Percentiles rank a stretch among this genome's conserved stretches.
Evolutionary conservation across 23 tunicate species (phyloP).

Genomic region (Oikopleura dioica): DNA sequence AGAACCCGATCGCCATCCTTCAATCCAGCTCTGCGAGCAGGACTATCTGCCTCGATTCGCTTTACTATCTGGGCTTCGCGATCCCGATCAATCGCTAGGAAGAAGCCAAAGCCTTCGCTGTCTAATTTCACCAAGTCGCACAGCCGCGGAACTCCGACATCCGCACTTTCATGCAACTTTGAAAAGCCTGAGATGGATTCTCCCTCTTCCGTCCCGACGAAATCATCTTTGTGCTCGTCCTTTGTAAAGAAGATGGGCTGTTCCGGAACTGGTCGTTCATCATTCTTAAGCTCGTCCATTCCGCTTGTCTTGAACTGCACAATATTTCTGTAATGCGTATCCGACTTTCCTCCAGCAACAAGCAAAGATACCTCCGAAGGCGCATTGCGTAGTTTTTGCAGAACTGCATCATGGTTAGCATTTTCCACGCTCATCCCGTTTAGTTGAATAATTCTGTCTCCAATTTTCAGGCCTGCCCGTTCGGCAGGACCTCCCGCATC

Average conservation of each 20-base stretch:
- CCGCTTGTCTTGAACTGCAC: slow-evolving; percentile 36
- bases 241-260: slow-evolving; percentile 47
- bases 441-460: slow-evolving; percentile 56
- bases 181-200: too few relatives aligned
- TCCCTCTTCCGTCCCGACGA: too few relatives aligned
- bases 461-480: slow-evolving; percentile 40
- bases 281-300: too few relatives aligned
- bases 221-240: slow-evolving; percentile 21
- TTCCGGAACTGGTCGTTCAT: slow-evolving; percentile 45
- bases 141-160: too few relatives aligned
- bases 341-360: neutral
- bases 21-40: too few relatives aligned
- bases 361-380: slow-evolving; percentile 32
- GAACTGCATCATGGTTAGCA: slow-evolving; percentile 17
- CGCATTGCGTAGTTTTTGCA: slow-evolving; percentile 22
- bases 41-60: too few relatives aligned
- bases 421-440: slow-evolving; percentile 38
- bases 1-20: too few relatives aligned
- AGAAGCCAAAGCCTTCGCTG: too few relatives aligned
- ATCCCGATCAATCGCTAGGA: too few relatives aligned
- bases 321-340: slow-evolving; percentile 40
- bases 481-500: slow-evolving; percentile 43
- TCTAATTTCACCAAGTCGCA: too few relatives aligned
- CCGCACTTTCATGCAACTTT: too few relatives aligned
- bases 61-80: too few relatives aligned